These are phyloP conservation scores for Pituophis catenifer DNA, from an alignment of 2,113 vertebrate genomes.

Conservation along the genomic window DNA sequence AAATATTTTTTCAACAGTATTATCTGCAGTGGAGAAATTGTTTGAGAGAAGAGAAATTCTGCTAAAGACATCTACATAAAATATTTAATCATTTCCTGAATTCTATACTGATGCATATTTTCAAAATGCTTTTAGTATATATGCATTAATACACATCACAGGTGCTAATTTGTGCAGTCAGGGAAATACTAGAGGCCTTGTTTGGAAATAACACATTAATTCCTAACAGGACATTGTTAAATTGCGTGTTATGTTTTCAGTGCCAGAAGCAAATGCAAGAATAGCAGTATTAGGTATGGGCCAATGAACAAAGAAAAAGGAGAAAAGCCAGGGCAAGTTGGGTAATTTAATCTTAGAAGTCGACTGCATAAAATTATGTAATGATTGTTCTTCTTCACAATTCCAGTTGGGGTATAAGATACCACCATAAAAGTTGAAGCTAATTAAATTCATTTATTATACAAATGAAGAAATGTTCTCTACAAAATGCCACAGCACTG, in stretches of 20 bases:
- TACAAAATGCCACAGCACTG: neutral
- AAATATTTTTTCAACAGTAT: neutral
- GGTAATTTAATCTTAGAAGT: neutral
- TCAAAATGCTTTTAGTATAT: neutral
- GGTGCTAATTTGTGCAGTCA: neutral
- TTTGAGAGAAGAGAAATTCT: neutral
- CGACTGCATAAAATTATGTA: neutral
- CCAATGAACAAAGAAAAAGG: neutral
- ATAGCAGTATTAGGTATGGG: neutral
- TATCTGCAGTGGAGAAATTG: neutral
- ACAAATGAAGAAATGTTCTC: neutral
- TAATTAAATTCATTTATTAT: neutral
- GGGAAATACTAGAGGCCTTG: neutral
- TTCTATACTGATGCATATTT: neutral
- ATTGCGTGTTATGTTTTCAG: neutral
- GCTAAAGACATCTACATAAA: neutral
- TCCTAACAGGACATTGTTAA: neutral
- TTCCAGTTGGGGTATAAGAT: neutral
- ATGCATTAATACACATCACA: neutral
- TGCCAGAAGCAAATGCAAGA: neutral
- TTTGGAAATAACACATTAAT: neutral
- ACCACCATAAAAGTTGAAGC: neutral
- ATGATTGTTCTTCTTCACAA: neutral
- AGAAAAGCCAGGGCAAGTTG: neutral
- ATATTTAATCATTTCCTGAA: neutral